Base-by-base conservation (phyloP, 1,140 invertebrate species). In the Aleiodes sp. region DNA sequence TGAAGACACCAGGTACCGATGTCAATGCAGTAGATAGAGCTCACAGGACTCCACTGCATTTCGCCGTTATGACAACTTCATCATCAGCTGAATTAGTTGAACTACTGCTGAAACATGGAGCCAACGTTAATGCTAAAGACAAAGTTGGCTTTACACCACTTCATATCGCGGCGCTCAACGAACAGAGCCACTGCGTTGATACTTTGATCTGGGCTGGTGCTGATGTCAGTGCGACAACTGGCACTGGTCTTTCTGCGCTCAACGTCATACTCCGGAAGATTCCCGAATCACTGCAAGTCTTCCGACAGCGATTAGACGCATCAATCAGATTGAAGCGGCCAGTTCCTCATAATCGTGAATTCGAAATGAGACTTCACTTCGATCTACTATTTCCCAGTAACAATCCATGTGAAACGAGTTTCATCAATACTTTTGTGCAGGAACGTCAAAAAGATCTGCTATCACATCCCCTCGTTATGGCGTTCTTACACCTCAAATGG, bases 61-160 rank as follows among this genome's bases (percentile, higher is more conserved):
- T 88, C n/a, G 87, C 88, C 4, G 88, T 91, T 0, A 87, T 87
- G 77, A 86, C 84, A 46, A 86, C 85, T 0, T 80, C 83, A 10
- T 85, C 86, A 6, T 86, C 87, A 0, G 82, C 84, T 59, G 87
- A 89, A 65, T 83, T 89, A 1, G 88, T 89, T 3, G 88, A 89
- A 29, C 78, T 88, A 69, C 72, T 90, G 4, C 75, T 90, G 12
- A 88, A 88, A 69, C 85, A 88, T 74, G 87, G 87, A 19, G 88
- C 87, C 0, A 72, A 84, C 52, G 84, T 88, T 2, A 90, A 90
- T 69, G 86, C 87, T 9, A 87, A 88, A 39, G 91, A 93, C 73
- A 87, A 89, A 62, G 89, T 90, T 37, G 91, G 91, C 2, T 91
- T 91, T 70, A 91, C 91, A 1, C 89, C 92, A 0, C 79, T 93